Conservation (phyloP, 2,888 invertebrate genomes). For the Thalpophila matura region DNA sequence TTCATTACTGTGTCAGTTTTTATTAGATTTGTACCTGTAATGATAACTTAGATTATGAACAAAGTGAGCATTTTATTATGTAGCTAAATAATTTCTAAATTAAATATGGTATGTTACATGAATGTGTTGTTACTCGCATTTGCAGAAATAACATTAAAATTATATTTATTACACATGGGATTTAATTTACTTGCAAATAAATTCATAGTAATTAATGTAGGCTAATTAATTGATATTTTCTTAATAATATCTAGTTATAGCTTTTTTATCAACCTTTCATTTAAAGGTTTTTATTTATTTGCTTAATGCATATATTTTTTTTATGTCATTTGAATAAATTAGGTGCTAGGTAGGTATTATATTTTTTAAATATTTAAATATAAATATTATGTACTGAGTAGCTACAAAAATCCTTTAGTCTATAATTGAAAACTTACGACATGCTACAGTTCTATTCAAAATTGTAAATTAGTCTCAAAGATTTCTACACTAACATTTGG, state of each 20-base stretch:
- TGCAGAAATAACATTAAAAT: conserved; percentile 23
- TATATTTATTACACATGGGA: conserved; percentile 37
- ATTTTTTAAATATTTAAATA: conserved; percentile 43
- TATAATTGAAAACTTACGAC: conserved; percentile 17
- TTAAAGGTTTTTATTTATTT: conserved; percentile 45
- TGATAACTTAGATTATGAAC: conserved; percentile 49
- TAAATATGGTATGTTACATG: conserved; percentile 8
- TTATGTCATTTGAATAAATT: conserved; percentile 50
- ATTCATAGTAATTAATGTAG: conserved; percentile 31
- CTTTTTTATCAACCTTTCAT: conserved; percentile 37
- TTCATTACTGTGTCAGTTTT: conserved; percentile 52
- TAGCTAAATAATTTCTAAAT: conserved; percentile 37
- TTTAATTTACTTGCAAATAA: conserved; percentile 33
- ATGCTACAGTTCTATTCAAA: conserved; percentile 11
- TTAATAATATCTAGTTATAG: conserved; percentile 40
- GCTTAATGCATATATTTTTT: conserved; percentile 67
- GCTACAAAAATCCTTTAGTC: conserved; percentile 10
- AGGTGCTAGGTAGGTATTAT: conserved; percentile 59
- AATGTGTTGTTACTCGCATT: conserved; percentile 12
- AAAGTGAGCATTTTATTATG: conserved; percentile 56
- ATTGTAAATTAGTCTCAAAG: conserved; percentile 7
- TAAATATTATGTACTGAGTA: conserved; percentile 28
- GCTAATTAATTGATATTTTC: conserved; percentile 49
- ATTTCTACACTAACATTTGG: conserved; percentile 3
- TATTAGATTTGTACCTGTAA: conserved; percentile 55